Evolutionary conservation across 2,797 vertebrate species (phyloP).

Genomic region (Coccyzus lansbergi): DNA sequence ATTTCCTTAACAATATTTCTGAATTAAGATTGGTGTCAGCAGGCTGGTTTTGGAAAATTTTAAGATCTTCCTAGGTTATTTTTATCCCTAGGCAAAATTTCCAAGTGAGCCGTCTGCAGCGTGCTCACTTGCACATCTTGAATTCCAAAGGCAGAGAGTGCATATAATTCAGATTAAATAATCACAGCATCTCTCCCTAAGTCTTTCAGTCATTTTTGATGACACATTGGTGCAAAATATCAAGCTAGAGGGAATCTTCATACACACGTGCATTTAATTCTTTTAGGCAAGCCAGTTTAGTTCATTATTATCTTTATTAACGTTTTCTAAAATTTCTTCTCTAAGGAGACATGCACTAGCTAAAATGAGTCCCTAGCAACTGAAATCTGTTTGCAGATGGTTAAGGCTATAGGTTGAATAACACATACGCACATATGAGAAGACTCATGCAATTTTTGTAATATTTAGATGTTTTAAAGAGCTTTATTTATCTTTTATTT

Average conservation of each 20-base stretch:
- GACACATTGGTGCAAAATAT: conserved; percentile 23
- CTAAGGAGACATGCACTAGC: neutral
- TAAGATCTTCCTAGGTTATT: conserved; percentile 53
- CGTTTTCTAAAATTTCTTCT: neutral
- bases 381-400: conserved; percentile 43
- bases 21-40: conserved; percentile 51
- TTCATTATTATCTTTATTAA: conserved; percentile 52
- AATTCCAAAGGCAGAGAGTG: conserved; percentile 9
- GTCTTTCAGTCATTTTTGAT: conserved; percentile 20
- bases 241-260: neutral
- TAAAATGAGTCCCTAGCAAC: conserved; percentile 44
- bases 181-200: neutral
- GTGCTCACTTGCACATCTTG: neutral
- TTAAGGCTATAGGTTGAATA: conserved; percentile 42
- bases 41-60: conserved; percentile 55
- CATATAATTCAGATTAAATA: conserved; percentile 25
- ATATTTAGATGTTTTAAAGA: conserved; percentile 24
- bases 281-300: conserved; percentile 32
- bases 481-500: conserved; percentile 60
- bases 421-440: neutral
- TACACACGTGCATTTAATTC: conserved; percentile 22
- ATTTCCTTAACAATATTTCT: conserved; percentile 55
- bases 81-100: conserved; percentile 48
- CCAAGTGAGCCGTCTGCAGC: conserved; percentile 24
- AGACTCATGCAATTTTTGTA: conserved; percentile 13